Evolutionary conservation across 2,113 vertebrate genomes (phyloP), one percentile per base, ranked within the genome.

Genomic region (Caretta caretta): DNA sequence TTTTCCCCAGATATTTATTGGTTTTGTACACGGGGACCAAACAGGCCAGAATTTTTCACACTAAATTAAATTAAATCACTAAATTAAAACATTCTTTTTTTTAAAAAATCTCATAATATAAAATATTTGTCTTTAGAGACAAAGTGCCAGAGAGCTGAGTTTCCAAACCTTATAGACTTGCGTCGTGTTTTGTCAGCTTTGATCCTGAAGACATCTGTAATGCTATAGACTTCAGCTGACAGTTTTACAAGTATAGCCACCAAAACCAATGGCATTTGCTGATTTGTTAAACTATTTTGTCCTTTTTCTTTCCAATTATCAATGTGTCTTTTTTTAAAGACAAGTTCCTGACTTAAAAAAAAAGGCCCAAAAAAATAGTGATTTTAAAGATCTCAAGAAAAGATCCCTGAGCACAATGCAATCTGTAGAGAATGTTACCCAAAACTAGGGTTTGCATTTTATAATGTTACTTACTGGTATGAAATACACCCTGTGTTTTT

Each of bases 211-310:
- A 80, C 7, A 24, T 69, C 88, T 94, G 27, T 82, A 20, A 69
- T 4, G 1, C 78, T 9, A 0, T 29, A 0, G 3, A 38, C 42
- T 72, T 10, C 48, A 83, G 84, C 88, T 92, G 57, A 83, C 27
- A 92, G 3, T 88, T 90, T 83, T 84, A 87, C 50, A 10, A 17
- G 20, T 84, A 57, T 29, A 84, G 79, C 35, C 81, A 78, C 38
- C 29, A 83, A 84, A 91, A 86, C 78, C 81, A 93, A 92, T 35
- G 72, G 92, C 95, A 72, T 72, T 72, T 72, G 65, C 95, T 95
- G 24, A 35, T 87, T 62, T 79, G 82, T 84, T 49, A 51, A 80
- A 50, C 13, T 75, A 6, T 78, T 86, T 94, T 5, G 53, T 76
- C 87, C 92, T 62, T 51, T 49, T 86, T 24, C 20, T 69, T 92